Base-by-base conservation (phyloP, 1,140 invertebrate genomes). In the Euborellia annulipes region DNA sequence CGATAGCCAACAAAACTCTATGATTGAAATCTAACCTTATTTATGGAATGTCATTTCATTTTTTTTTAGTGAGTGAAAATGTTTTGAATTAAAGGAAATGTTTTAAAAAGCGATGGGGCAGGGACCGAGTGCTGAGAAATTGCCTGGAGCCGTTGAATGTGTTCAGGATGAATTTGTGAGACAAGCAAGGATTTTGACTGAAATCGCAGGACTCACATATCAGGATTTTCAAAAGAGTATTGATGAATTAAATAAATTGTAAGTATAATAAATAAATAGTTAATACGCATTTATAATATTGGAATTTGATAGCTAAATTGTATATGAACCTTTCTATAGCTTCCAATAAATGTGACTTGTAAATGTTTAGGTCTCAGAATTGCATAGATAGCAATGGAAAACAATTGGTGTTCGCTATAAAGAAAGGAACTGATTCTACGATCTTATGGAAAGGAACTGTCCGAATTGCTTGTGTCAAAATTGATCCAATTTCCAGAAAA, bases 371-470 rank as follows among this genome's bases (percentile, higher is more conserved):
- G 30, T 71, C 73, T 0, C 64, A 67, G 50, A 68, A 69, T 51
- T 76, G 69, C 52, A 60, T 70, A 49, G 72, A 78, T 55, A 56
- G 58, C 3, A 64, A 69, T 57, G 75, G 73, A 3, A 76, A 75
- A 52, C 70, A 73, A 47, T 55, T 81, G n/a, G 55, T 76, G 17
- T 81, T 81, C 64, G 67, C 67, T 40, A 66, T 81, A 0, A 75
- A 77, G 55, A 67, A 68, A 51, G 76, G 74, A 3, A 72, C 73
- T 14, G 78, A 80, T 60, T 60, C 66, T 7, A 70, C 70, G 11
- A 53, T 79, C 2, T 62, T 80, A 18, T 82, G 79, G 79, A 80
- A 78, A 58, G 72, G 69, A 2, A 78, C 73, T 2, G 69, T 80
- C 1, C 66, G 70, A 54, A 75, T 82, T 50, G 71, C 69, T 42